Percentiles rank a stretch among this genome's conserved stretches.
Evolutionary conservation across 2,113 vertebrate genomes (phyloP).

Genomic region (Bubo scandiacus): DNA sequence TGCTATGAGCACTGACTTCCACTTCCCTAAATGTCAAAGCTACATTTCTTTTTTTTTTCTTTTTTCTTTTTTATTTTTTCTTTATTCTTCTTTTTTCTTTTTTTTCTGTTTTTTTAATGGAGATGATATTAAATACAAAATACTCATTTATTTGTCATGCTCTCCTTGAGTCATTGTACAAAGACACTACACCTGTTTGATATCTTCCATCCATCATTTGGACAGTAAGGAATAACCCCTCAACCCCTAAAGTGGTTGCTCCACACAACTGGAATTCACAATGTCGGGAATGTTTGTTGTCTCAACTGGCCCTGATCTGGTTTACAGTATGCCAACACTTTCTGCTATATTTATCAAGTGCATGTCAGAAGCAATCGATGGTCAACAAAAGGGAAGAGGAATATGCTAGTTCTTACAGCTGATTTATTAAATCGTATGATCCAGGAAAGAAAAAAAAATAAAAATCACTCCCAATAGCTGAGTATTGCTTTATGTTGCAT

Average conservation of each 20-base stretch:
- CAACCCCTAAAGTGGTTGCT: not conserved
- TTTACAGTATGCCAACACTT: not conserved
- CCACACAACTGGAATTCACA: not conserved
- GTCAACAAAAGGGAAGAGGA: not conserved
- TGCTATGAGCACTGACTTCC: not conserved
- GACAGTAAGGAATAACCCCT: constrained; percentile 24
- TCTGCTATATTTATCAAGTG: not conserved
- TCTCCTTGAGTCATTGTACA: not conserved
- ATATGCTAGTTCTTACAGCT: not conserved
- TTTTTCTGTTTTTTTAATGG: not conserved
- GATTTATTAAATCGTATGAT: not conserved
- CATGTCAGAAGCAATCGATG: not conserved
- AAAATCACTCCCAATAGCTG: not conserved
- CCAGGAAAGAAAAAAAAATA: not conserved
- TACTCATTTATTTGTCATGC: not conserved
- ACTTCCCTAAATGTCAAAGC: not conserved
- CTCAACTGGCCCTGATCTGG: not conserved
- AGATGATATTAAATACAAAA: not conserved
- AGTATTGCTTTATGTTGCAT: not conserved
- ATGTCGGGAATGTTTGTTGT: not conserved
- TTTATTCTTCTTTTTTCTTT: not conserved
- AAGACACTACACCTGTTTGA: not conserved
- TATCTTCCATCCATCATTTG: constrained; percentile 21
- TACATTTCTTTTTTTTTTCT: rapidly evolving
- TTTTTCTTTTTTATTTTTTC: too few relatives aligned